Evolutionary conservation across 2,888 invertebrate species (phyloP).

Genomic region (Abscondita cerata): DNA sequence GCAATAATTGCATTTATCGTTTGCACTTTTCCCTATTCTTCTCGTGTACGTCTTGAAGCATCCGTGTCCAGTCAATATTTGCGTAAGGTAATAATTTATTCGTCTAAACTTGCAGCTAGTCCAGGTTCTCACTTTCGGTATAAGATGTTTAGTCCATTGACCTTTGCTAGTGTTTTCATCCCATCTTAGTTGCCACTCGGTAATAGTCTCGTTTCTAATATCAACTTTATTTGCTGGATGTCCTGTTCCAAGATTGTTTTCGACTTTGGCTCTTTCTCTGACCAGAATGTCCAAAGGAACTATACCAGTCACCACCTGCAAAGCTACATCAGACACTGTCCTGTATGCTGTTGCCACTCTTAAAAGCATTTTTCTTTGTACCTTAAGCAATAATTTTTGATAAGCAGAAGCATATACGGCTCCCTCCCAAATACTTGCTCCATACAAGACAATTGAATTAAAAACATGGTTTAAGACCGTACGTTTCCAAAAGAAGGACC

Average conservation of each 20-base stretch:
- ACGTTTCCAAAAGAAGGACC: neutral
- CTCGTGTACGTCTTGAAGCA: neutral
- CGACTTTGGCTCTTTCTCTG: slow-evolving; percentile 1
- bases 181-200: slow-evolving; percentile 3
- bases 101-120: neutral
- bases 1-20: no score
- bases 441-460: slow-evolving; percentile 3
- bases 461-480: neutral
- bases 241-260: neutral
- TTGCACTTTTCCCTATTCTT: no score
- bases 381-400: neutral
- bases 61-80: neutral
- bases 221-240: neutral
- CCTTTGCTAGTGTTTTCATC: neutral
- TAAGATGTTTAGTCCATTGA: slow-evolving; percentile 5
- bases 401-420: neutral
- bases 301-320: slow-evolving; percentile 5
- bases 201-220: neutral
- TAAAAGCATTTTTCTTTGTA: slow-evolving; percentile 15
- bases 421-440: neutral
- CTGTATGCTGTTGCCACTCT: slow-evolving; percentile 18
- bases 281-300: slow-evolving; percentile 12
- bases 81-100: neutral
- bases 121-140: neutral
- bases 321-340: slow-evolving; percentile 18